Conservation (phyloP, 2,797 vertebrate genomes). For the Merluccius polli region DNA sequence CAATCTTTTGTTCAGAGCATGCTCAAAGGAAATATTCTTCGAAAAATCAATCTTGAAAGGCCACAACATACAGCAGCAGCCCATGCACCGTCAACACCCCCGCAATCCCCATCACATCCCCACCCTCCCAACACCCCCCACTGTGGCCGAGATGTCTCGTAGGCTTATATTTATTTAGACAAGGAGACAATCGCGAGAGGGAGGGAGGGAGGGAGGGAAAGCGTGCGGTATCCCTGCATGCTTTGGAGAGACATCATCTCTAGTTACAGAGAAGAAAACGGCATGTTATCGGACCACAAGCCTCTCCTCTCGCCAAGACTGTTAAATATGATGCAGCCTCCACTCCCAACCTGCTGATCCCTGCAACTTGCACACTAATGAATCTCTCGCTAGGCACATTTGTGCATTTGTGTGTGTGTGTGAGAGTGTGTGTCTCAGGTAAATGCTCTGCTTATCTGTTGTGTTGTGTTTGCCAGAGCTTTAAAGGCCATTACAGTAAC, state of each 20-base stretch:
- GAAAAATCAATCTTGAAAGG: neutral
- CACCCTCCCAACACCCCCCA: neutral
- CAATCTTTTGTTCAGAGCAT: neutral
- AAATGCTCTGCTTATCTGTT: constrained; percentile 40
- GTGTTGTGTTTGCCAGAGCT: constrained; percentile 45
- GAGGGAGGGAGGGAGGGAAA: constrained; percentile 42
- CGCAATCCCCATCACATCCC: neutral
- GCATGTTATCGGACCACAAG: constrained; percentile 53
- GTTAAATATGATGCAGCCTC: constrained; percentile 68
- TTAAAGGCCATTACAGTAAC: constrained; percentile 55
- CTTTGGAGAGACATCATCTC: constrained; percentile 50
- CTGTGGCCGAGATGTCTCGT: constrained; percentile 18
- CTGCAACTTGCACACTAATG: constrained; percentile 61
- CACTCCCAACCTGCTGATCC: constrained; percentile 63
- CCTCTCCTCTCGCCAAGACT: constrained; percentile 37
- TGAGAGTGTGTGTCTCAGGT: constrained; percentile 10
- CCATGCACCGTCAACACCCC: neutral
- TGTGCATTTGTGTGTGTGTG: constrained; percentile 3
- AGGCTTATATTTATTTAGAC: constrained; percentile 34
- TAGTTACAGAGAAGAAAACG: constrained; percentile 64
- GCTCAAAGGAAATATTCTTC: neutral
- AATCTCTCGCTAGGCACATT: constrained; percentile 59
- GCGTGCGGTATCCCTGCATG: constrained; percentile 40
- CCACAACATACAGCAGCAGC: neutral
- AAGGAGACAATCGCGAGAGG: constrained; percentile 43